phyloP scores from a whole-genome alignment of 2,888 invertebrate species.

The Chrysolina oricalcia region DNA sequence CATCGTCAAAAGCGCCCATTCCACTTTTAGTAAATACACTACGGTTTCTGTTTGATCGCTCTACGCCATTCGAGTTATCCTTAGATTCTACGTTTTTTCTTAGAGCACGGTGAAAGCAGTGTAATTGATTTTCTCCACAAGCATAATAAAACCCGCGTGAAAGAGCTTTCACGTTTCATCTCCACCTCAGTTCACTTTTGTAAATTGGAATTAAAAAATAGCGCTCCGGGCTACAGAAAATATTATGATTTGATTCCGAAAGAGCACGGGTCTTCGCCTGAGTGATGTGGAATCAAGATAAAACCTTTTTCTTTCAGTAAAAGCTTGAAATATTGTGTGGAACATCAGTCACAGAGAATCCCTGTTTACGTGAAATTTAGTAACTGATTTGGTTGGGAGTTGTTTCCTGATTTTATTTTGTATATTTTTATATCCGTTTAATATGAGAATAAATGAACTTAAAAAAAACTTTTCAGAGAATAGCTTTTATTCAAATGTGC shows the following conservation, averaged over 20 bases:
- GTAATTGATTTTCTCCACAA: constrained; percentile 15
- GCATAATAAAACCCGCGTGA: background rate
- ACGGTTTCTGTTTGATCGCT: background rate
- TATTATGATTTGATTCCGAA: constrained; percentile 1
- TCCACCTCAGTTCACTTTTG: background rate
- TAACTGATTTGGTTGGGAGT: too few species aligned
- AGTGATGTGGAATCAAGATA: background rate
- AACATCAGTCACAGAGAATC: background rate
- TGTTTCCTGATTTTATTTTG: too few species aligned
- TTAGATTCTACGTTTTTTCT: background rate
- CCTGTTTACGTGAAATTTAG: too few species aligned
- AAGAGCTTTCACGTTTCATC: constrained; percentile 13
- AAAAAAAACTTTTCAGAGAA: too few species aligned
- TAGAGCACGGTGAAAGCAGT: background rate
- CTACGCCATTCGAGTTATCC: background rate
- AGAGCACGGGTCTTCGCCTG: background rate
- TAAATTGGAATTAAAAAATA: constrained; percentile 12
- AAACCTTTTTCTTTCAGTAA: background rate
- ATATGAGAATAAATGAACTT: too few species aligned
- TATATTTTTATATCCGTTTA: too few species aligned
- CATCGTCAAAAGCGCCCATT: background rate
- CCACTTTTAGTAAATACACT: background rate
- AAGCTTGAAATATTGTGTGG: background rate
- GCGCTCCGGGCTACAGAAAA: background rate
- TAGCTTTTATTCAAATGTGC: too few species aligned